Evolutionary conservation across 2,888 invertebrate species (phyloP).

Genomic region (Hybos culiciformis): DNA sequence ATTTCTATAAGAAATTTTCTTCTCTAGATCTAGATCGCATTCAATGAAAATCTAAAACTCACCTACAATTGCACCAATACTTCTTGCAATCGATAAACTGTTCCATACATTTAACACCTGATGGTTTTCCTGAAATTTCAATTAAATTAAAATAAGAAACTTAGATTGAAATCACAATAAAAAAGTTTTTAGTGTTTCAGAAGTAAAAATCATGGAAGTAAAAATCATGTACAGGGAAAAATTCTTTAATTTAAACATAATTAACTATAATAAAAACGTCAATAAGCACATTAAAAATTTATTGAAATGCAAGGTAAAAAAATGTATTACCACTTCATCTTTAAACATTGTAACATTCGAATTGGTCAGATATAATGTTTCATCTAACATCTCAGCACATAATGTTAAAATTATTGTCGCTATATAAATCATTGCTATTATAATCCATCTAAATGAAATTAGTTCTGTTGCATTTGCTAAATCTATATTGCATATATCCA

Average conservation of each 20-base stretch:
- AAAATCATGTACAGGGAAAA: too few relatives aligned
- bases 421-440: constrained; percentile 36
- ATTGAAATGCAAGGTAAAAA: too few relatives aligned
- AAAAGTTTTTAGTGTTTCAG: too few relatives aligned
- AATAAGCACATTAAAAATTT: too few relatives aligned
- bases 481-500: constrained; percentile 35
- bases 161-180: too few relatives aligned
- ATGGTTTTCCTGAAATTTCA: constrained; percentile 28
- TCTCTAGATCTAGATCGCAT: too few relatives aligned
- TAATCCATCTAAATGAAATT: constrained; percentile 35
- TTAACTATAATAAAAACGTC: too few relatives aligned
- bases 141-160: neutral
- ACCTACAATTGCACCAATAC: constrained; percentile 40
- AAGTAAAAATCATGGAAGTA: too few relatives aligned
- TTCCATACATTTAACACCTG: constrained; percentile 39
- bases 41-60: too few relatives aligned
- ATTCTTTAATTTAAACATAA: too few relatives aligned
- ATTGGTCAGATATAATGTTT: constrained; percentile 30
- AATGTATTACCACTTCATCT: constrained; percentile 29
- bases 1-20: too few relatives aligned
- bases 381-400: constrained; percentile 35
- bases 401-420: constrained; percentile 36
- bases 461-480: constrained; percentile 31
- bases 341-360: constrained; percentile 29
- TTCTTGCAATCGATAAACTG: constrained; percentile 40